phyloP scores from a whole-genome alignment of 2,888 invertebrate genomes.

The Lomographa bimaculata region DNA sequence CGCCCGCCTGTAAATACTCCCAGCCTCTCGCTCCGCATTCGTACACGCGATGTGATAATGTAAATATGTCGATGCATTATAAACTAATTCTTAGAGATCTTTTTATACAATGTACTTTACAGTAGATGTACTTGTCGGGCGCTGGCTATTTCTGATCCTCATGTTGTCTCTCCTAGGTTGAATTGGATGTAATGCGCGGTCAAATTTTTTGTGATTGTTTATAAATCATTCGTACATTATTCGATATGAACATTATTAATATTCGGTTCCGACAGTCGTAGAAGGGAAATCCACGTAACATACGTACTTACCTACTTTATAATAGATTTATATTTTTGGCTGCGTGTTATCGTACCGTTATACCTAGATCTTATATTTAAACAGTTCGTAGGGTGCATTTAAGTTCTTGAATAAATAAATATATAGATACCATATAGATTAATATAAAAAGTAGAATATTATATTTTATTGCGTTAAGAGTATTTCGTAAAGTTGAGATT shows the following conservation, averaged over 20 bases:
- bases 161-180: slow-evolving; percentile 25
- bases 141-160: slow-evolving; percentile 28
- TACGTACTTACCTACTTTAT: too few species aligned
- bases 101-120: slow-evolving; percentile 62
- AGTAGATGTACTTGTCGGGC: slow-evolving; percentile 33
- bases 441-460: slow-evolving; percentile 8
- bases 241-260: too few species aligned
- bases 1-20: slow-evolving; percentile 35
- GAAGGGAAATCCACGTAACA: too few species aligned
- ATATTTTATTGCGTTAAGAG: slow-evolving; percentile 35
- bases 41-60: slow-evolving; percentile 67
- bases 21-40: slow-evolving; percentile 40
- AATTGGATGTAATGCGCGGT: background rate
- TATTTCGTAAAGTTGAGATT: slow-evolving; percentile 52
- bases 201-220: too few species aligned
- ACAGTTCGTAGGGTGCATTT: slow-evolving; percentile 16
- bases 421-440: slow-evolving; percentile 3
- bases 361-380: background rate
- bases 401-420: slow-evolving; percentile 9
- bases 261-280: too few species aligned
- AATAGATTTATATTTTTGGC: background rate
- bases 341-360: slow-evolving; percentile 11
- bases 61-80: slow-evolving; percentile 55
- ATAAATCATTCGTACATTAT: too few species aligned
- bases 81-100: slow-evolving; percentile 52